Percentiles rank a stretch among this genome's conserved stretches.
Conservation (phyloP, 2,113 vertebrate genomes). For the Sinosuthora webbiana region DNA sequence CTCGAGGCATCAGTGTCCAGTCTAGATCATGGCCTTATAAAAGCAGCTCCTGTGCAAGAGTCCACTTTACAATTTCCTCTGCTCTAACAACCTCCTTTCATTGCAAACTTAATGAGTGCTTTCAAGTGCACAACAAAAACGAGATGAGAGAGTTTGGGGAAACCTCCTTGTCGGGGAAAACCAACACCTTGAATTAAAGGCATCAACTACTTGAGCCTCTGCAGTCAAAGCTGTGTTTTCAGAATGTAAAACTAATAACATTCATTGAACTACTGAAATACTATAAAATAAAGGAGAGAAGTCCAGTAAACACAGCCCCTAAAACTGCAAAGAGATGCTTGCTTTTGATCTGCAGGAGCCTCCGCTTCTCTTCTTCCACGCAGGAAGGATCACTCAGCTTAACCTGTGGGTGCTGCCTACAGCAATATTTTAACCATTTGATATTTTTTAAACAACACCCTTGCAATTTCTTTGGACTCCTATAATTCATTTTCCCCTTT, state of each 20-base stretch:
- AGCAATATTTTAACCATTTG: not conserved
- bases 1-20: not conserved
- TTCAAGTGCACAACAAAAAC: not conserved
- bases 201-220: not conserved
- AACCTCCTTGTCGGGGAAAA: constrained; percentile 20
- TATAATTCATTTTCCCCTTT: not conserved
- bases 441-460: not conserved
- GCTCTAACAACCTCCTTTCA: constrained; percentile 24
- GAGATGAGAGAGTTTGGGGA: constrained; percentile 41
- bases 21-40: not conserved
- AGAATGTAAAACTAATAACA: not conserved
- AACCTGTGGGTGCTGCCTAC: not conserved
- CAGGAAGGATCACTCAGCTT: not conserved
- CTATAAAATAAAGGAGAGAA: not conserved
- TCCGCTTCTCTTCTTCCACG: not conserved
- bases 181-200: constrained; percentile 38
- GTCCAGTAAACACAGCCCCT: not conserved
- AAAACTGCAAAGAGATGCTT: constrained; percentile 2
- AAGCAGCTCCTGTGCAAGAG: not conserved
- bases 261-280: not conserved
- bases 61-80: constrained; percentile 32
- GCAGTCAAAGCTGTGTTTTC: constrained; percentile 3
- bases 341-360: constrained; percentile 16
- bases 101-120: constrained; percentile 22
- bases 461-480: not conserved